Conservation (phyloP, 2,113 vertebrate genomes). For the Mesoclemmys tuberculata region DNA sequence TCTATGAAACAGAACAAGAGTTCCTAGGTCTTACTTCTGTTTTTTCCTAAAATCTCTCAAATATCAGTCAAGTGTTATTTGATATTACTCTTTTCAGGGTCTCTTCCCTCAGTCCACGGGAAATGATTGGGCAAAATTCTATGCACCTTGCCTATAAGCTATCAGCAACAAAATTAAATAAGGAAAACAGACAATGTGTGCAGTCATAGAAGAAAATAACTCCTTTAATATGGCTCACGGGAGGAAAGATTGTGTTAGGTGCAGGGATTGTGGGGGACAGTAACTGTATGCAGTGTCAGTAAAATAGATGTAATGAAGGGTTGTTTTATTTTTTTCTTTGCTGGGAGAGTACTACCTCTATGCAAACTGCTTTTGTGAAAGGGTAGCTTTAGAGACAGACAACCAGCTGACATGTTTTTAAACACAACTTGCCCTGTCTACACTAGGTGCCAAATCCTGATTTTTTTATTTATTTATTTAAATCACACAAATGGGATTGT, state of each 20-base stretch:
- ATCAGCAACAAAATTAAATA: not conserved
- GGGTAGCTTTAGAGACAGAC: not conserved
- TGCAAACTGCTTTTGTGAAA: not conserved
- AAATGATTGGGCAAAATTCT: not conserved
- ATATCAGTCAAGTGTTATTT: not conserved
- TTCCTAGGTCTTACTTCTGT: not conserved
- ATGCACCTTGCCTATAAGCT: not conserved
- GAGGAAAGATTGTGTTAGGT: not conserved
- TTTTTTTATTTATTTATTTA: not conserved
- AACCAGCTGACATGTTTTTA: not conserved
- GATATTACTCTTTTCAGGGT: accelerated
- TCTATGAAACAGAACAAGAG: not conserved
- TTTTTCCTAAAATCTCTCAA: not conserved
- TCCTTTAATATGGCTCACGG: not conserved
- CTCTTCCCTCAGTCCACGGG: not conserved
- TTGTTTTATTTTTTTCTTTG: not conserved
- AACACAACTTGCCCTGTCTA: not conserved
- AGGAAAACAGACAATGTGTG: not conserved
- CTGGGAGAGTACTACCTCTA: not conserved
- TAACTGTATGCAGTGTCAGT: not conserved
- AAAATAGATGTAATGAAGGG: not conserved
- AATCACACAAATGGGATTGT: not conserved
- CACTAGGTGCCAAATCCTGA: not conserved
- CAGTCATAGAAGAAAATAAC: not conserved
- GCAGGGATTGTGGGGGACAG: accelerated